Base-by-base conservation (phyloP, 2,888 invertebrate species). In the Drosophila sordidapex region DNA sequence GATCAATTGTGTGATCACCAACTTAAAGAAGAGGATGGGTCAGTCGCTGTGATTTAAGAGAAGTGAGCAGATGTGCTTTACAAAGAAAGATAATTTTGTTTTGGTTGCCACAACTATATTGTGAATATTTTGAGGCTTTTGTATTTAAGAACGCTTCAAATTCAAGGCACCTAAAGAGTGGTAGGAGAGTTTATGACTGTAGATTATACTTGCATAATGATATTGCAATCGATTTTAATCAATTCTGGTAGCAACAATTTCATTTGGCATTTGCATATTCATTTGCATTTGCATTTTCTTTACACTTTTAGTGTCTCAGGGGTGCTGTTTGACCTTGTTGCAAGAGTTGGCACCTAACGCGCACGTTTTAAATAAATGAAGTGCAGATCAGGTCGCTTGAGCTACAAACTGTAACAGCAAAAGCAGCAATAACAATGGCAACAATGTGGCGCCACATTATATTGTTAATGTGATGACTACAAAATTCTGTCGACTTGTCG, bases 381-480 rank as follows among this genome's bases (percentile, higher is more conserved):
- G 71, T 64, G 63, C 71, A 68, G 76, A 65, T 72, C 69, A 76
- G 73, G 35, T 21, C 56, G 40, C 51, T 63, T 51, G 15, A 15
- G 46, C 21, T 15, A 25, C 21, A 46, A 46, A 8, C 21, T 25
- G 15, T 25, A 46, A 15, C 54, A 25, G 40, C 35, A 36, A 7
- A 27, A 66, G 54, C 46, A 40, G 27, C 21, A 43, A 46, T 21
- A 56, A 53, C 64, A 83, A 36, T 33, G 59, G 64, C 60, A 68
- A 63, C 63, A 76, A 49, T 70, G 68, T 70, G 73, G 76, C 76
- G 79, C 65, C 76, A 70, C 77, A 74, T 83, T 79, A 81, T 76
- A 74, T 86, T 88, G 86, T 87, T 84, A 86, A 86, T 88, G 84
- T 74, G 76, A 79, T 67, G 75, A 79, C 81, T 83, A 63, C 73